phyloP scores from a whole-genome alignment of 1,140 invertebrate species.

The Neodiprion lecontei region DNA sequence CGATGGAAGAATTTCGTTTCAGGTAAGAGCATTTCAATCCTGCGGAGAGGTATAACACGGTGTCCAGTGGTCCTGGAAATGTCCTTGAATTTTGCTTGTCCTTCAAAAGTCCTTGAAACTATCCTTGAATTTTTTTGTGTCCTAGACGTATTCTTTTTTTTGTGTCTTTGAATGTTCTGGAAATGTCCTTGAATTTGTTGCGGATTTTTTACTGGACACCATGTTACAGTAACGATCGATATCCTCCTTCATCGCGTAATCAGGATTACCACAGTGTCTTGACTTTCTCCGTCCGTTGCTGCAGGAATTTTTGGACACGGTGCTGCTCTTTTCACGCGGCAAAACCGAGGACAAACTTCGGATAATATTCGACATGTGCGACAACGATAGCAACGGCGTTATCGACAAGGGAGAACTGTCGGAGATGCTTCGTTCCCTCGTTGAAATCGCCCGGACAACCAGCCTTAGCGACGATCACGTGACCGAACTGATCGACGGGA shows the following conservation, averaged over 20 bases:
- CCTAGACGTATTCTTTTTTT: too few species aligned
- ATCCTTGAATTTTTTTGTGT: too few species aligned
- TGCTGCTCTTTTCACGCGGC: constrained; percentile 88
- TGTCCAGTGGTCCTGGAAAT: background rate
- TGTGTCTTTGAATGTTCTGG: too few species aligned
- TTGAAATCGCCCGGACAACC: constrained; percentile 93
- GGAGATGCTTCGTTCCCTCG: constrained; percentile 91
- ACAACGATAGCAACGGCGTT: constrained; percentile 93
- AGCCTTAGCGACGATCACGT: constrained; percentile 89
- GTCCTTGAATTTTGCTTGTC: too few species aligned
- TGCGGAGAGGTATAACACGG: background rate
- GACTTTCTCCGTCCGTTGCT: constrained; percentile 11
- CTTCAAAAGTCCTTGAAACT: too few species aligned
- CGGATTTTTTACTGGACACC: too few species aligned
- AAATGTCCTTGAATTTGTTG: too few species aligned
- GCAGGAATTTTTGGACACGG: constrained; percentile 94
- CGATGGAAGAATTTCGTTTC: constrained; percentile 95
- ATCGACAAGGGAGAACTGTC: constrained; percentile 94
- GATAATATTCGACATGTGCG: constrained; percentile 99
- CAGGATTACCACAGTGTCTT: too few species aligned
- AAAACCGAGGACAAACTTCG: constrained; percentile 95
- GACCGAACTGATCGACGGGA: constrained; percentile 91
- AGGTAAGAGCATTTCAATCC: constrained; percentile 60
- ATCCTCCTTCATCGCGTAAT: too few species aligned
- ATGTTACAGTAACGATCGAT: background rate